Conservation (phyloP, 2,113 vertebrate species). For the Campylorhamphus procurvoides region DNA sequence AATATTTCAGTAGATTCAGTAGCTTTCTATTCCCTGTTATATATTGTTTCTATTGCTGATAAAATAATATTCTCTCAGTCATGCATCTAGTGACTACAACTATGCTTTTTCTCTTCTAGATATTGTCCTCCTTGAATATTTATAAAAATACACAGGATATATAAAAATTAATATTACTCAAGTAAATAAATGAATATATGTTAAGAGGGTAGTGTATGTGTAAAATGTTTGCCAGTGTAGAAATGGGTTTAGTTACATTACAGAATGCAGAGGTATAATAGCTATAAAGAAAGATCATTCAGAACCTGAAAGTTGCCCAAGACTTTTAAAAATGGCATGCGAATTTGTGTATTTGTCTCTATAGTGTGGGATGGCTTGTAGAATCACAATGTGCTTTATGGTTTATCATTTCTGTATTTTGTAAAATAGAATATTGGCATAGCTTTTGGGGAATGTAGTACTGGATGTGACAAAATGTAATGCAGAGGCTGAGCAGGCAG, state of each 20-base stretch:
- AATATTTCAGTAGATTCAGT: neutral
- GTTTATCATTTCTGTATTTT: neutral
- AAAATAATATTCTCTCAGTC: neutral
- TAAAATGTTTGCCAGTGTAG: neutral
- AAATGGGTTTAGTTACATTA: neutral
- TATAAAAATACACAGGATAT: neutral
- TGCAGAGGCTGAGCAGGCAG: neutral
- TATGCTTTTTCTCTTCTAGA: neutral
- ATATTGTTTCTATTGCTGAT: neutral
- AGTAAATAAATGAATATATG: neutral
- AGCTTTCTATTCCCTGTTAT: neutral
- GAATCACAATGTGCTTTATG: neutral
- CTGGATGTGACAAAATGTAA: neutral
- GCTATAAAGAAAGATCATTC: neutral
- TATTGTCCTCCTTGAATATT: neutral
- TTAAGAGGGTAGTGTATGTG: neutral
- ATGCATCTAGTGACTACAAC: neutral
- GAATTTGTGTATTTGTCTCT: neutral
- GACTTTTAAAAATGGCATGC: neutral
- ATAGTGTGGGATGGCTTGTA: neutral
- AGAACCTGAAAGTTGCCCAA: neutral
- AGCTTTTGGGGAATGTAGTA: neutral
- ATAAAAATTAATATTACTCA: neutral
- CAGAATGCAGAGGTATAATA: neutral
- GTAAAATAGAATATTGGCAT: neutral